Conservation (phyloP, 2,797 vertebrate genomes). For the Hyperoplus immaculatus region DNA sequence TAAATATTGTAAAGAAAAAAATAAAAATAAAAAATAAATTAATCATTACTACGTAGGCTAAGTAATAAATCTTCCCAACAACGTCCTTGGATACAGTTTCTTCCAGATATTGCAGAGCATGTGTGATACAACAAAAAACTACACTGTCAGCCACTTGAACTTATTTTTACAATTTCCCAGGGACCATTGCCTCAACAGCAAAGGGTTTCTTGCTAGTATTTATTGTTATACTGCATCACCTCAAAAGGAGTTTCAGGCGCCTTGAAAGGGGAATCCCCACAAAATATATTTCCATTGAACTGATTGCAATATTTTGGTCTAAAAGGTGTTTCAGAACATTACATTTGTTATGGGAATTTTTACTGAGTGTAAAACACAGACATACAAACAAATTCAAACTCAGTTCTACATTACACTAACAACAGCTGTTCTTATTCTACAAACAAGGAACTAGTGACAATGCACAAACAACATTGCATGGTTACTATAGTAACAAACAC, state of each 20-base stretch:
- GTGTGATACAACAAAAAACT: slow-evolving; percentile 48
- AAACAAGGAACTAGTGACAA: background rate
- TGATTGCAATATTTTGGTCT: background rate
- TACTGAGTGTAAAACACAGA: background rate
- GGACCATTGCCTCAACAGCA: slow-evolving; percentile 5
- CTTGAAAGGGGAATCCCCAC: background rate
- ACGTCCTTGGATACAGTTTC: slow-evolving; percentile 43
- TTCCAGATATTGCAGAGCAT: slow-evolving; percentile 34
- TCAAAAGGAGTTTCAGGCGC: background rate
- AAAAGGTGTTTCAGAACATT: background rate
- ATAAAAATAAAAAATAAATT: slow-evolving; percentile 39
- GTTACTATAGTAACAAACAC: background rate
- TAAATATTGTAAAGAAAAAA: slow-evolving; percentile 35
- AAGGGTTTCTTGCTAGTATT: background rate
- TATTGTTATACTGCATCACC: background rate
- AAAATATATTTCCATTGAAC: slow-evolving; percentile 2
- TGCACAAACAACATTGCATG: background rate
- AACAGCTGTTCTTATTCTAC: background rate
- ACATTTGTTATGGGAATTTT: too few relatives aligned
- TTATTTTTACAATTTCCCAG: slow-evolving; percentile 13
- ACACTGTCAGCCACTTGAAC: slow-evolving; percentile 40
- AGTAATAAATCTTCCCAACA: slow-evolving; percentile 49
- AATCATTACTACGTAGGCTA: slow-evolving; percentile 55
- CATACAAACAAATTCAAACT: background rate
- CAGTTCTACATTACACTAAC: background rate